Evolutionary conservation across 2,888 invertebrate genomes (phyloP), one percentile per base, ranked within the genome.

Genomic region (Drosophila atroscutellata): DNA sequence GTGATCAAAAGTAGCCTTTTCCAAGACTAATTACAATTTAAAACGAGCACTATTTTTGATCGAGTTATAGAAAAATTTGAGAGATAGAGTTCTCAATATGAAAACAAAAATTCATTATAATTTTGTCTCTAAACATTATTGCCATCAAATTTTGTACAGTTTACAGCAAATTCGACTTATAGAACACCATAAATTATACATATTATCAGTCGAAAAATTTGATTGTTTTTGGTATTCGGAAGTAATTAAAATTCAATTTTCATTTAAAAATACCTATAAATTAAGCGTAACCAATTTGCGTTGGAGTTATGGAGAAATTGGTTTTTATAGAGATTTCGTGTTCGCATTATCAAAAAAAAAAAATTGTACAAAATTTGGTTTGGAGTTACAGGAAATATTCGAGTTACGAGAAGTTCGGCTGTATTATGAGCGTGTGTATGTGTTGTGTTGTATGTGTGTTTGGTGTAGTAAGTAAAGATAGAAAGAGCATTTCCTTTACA

Each of bases 401-500:
- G 37, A 28, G 55, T 28, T 37, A 55, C 55, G 37, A 55, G 55
- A 55, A 55, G 37, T 55, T 28, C 13, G 39, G 37, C 55, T 37
- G 37, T 37, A 86, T 68, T 80, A 81, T 77, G 77, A 73, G 72
- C 52, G 71, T 58, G 65, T 57, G 39, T 69, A 32, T 32, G 32
- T 32, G 32, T 32, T 9, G 11, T 59, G 70, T 59, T 60, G 54
- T 69, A 56, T 58, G 58, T 57, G 45, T 60, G 50, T 64, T 77
- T 45, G 49, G 59, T 74, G 67, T 72, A 72, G 61, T 69, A 77
- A 67, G 68, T 67, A 56, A 67, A 75, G 72, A 74, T 67, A 75
- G 67, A 72, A 80, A 71, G 68, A 82, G 70, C 75, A 81, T 82
- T 81, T 81, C 81, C 78, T 90, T 96, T 96, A 97, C 97, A 97